phyloP scores from a whole-genome alignment of 2,888 invertebrate genomes.

The Resseliella maxima region DNA sequence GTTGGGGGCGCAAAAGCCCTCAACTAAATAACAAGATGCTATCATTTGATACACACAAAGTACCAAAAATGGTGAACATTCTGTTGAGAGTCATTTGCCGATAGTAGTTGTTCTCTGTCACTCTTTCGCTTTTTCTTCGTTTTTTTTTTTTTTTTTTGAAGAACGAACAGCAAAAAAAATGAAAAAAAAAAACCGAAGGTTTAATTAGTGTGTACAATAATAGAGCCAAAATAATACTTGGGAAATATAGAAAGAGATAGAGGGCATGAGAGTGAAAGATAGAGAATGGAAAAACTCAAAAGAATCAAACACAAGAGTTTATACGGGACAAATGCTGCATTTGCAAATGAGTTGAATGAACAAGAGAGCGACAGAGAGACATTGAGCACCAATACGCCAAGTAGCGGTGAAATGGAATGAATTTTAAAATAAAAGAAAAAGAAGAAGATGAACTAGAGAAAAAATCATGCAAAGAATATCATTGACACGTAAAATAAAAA shows the following conservation, averaged over 20 bases:
- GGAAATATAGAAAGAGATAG: not conserved
- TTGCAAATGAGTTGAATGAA: not conserved
- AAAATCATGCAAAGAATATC: slow-evolving; percentile 2
- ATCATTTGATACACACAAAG: slow-evolving; percentile 49
- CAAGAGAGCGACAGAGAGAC: not conserved
- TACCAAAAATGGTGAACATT: slow-evolving; percentile 41
- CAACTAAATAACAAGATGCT: slow-evolving; percentile 53
- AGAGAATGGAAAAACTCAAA: not conserved
- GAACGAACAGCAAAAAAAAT: not conserved
- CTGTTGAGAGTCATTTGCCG: not conserved
- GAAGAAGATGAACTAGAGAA: not conserved
- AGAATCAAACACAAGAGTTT: not conserved
- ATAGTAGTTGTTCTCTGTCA: not conserved
- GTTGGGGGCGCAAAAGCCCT: slow-evolving; percentile 32
- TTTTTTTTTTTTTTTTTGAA: no score
- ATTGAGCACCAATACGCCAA: not conserved
- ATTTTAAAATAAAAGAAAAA: not conserved
- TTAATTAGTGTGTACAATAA: slow-evolving; percentile 54
- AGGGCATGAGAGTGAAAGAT: not conserved
- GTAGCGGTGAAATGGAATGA: not conserved
- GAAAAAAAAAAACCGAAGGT: slow-evolving; percentile 33
- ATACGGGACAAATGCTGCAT: not conserved
- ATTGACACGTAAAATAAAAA: slow-evolving; percentile 45
- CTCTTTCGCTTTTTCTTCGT: not conserved
- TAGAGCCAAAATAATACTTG: slow-evolving; percentile 42